phyloP scores from a whole-genome alignment of 1,140 invertebrate species.

The Drosophila sp. region DNA sequence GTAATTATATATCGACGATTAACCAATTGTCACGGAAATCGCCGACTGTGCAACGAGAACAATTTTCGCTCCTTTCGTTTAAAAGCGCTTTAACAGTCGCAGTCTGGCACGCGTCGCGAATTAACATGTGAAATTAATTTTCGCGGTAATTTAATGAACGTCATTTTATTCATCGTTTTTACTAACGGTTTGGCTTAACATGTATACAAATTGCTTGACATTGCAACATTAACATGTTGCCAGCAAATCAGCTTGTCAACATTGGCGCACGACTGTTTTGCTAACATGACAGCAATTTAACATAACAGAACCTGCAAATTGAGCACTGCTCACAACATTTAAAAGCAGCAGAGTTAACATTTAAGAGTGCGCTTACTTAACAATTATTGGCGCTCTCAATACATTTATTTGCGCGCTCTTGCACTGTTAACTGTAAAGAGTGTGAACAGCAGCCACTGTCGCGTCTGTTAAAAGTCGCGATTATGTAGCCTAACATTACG shows the following conservation, averaged over 20 bases:
- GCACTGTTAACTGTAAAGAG: constrained; percentile 53
- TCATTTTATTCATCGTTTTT: background rate
- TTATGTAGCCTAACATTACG: constrained; percentile 81
- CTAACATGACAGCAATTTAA: background rate
- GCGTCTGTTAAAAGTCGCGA: constrained; percentile 62
- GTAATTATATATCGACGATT: no score
- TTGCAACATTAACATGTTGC: constrained; percentile 7
- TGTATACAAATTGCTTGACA: background rate
- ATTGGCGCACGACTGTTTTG: constrained; percentile 17
- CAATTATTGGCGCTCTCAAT: background rate
- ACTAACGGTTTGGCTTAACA: background rate
- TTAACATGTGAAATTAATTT: background rate
- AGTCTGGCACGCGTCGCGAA: constrained; percentile 20
- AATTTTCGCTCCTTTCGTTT: background rate
- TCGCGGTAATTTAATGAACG: background rate
- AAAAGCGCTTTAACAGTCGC: constrained; percentile 4
- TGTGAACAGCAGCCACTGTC: constrained; percentile 45
- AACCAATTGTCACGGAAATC: no score
- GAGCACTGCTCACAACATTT: constrained; percentile 6
- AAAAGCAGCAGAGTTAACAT: constrained; percentile 21
- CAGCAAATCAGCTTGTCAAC: constrained; percentile 7
- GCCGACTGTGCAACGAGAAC: no score
- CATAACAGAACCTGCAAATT: constrained; percentile 20
- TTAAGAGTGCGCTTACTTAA: constrained; percentile 14
- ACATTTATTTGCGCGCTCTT: constrained; percentile 32